Conservation (phyloP, 2,797 vertebrate species). For the Stomatorhinus walkeri region DNA sequence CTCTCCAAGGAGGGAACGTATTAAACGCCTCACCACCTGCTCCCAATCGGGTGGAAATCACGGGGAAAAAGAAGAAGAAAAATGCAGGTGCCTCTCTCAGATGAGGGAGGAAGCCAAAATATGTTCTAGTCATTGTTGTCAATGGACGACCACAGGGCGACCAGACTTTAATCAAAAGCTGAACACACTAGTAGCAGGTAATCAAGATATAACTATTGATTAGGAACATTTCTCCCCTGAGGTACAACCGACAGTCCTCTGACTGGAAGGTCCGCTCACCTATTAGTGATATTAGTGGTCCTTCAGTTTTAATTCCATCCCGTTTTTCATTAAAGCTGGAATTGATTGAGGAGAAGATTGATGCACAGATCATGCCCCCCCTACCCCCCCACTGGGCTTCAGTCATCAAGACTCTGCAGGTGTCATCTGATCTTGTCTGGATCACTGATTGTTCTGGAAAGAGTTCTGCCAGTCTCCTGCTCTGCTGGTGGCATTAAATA, state of each 20-base stretch:
- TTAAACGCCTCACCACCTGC: slow-evolving; percentile 18
- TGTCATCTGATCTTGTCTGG: background rate
- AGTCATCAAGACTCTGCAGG: slow-evolving; percentile 17
- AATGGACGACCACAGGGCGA: background rate
- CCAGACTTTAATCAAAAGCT: slow-evolving; percentile 13
- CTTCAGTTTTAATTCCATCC: slow-evolving; percentile 4
- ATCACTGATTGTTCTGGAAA: background rate
- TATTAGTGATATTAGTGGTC: slow-evolving; percentile 17
- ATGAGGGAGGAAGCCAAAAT: background rate
- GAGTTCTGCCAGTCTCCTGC: background rate
- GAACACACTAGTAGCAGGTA: background rate
- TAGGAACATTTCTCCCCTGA: background rate
- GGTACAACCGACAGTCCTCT: background rate
- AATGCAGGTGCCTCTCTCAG: background rate
- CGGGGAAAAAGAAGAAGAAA: background rate
- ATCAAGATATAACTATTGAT: slow-evolving; percentile 17
- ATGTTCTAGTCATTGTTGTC: background rate
- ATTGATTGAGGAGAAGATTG: slow-evolving; percentile 16
- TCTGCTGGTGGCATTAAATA: background rate
- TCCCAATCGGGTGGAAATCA: background rate
- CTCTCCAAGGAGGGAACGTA: slow-evolving; percentile 12
- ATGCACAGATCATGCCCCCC: slow-evolving; percentile 12
- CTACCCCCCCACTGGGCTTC: background rate
- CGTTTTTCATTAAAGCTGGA: slow-evolving; percentile 13
- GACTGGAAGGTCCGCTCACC: background rate